Evolutionary conservation across 2,797 vertebrate genomes (phyloP), one percentile per base, ranked within the genome.

Genomic region (Coilia nasus): DNA sequence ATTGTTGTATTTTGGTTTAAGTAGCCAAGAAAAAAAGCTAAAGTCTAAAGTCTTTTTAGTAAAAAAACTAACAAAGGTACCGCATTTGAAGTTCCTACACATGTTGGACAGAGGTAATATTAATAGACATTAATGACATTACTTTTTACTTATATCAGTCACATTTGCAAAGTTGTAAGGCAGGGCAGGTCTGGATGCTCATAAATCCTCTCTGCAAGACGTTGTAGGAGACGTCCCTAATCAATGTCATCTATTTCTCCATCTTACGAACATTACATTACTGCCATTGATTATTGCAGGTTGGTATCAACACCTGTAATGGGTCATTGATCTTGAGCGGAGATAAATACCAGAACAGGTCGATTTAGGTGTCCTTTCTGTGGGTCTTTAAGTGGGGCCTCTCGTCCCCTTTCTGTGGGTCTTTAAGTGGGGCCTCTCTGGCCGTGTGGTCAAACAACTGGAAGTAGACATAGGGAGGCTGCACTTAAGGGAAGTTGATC

Each of bases 271-370:
- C 80, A 44, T 82, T 81, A 82, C 82, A 80, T 35, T 86, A 84
- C 84, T 59, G 57, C 19, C 86, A 84, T 87, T 89, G 85, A 86
- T 80, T 59, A 81, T 85, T 82, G 35, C 47, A 83, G 85, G 64
- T 67, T 59, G 21, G 56, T 56, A 80, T 54, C 47, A 81, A 46
- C 17, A 54, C 83, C 11, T 50, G 15, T 81, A 47, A 67, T 83
- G 78, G 56, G 60, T 85, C 86, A 87, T 89, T 83, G 87, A 78
- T 83, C 85, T n/a, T 2, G 14, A 54, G 46, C 67, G 41, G 64
- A 83, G 35, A 44, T 83, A 83, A 81, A 46, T 84, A 59, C 62
- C 25, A 59, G 82, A 83, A 71, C 85, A 80, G 35, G 71, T 25
- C 17, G 67, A 87, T 85, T 81, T 35, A 84, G 28, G 57, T 57